These are phyloP conservation scores for Eristalis arbustorum DNA, from an alignment of 2,888 invertebrate species.

Conservation along the genomic window DNA sequence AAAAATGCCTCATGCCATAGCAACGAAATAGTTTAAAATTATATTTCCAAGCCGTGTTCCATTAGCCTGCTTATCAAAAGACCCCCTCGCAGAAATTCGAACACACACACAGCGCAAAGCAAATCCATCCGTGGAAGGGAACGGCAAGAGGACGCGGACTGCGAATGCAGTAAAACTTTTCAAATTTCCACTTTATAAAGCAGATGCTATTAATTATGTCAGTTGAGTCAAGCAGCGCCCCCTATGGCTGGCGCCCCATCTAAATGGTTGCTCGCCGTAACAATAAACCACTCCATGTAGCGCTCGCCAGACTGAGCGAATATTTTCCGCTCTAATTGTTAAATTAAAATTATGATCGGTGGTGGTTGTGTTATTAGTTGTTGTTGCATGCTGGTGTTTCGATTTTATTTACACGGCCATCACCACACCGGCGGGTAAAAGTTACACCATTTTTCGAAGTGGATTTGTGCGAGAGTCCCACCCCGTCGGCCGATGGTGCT, in stretches of 20 bases:
- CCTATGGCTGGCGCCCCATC: constrained; percentile 37
- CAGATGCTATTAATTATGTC: constrained; percentile 67
- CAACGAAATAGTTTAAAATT: constrained; percentile 48
- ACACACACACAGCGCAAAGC: neutral
- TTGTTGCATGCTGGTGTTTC: neutral
- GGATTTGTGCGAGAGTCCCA: neutral
- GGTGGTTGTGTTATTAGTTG: neutral
- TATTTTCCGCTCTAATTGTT: constrained; percentile 68
- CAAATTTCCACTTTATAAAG: constrained; percentile 64
- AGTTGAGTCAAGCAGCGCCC: constrained; percentile 25
- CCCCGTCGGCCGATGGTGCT: constrained; percentile 4
- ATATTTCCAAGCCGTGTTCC: constrained; percentile 47
- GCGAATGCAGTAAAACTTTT: constrained; percentile 48
- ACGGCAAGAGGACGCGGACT: neutral
- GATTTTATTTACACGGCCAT: neutral
- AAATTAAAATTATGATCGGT: constrained; percentile 64
- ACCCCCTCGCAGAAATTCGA: neutral
- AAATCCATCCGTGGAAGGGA: neutral
- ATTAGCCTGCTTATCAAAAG: constrained; percentile 29
- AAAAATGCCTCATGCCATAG: constrained; percentile 23
- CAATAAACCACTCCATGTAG: constrained; percentile 65
- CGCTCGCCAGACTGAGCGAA: constrained; percentile 61
- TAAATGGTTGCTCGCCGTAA: constrained; percentile 52
- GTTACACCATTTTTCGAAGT: neutral
- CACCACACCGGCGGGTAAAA: neutral